Base-by-base conservation (phyloP, 2,888 invertebrate species). In the Xestia xanthographa region DNA sequence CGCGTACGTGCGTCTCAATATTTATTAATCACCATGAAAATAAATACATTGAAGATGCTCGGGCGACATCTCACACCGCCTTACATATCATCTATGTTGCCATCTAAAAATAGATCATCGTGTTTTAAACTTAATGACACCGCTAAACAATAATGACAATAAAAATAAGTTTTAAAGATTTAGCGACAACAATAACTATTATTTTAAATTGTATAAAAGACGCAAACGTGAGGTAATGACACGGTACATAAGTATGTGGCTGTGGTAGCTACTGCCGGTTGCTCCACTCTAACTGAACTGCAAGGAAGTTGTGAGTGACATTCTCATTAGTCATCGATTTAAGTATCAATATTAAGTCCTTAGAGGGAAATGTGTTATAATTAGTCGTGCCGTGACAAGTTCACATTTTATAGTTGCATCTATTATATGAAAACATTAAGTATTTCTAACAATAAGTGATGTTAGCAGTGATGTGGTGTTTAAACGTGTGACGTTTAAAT, bases 151-250 rank as follows among this genome's bases (percentile, higher is more conserved):
- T 93, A 93, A 88, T 77, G 91, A 92, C 90, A 94, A 91, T 94
- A 93, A 94, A 93, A 95, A 93, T 94, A 93, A 91, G 90, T 93
- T 94, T 94, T 92, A 91, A 92, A 91, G 89, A 91, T 93, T 94
- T 95, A 95, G 93, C 93, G 94, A 95, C 94, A 95, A 95, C 95
- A 95, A 94, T 94, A 94, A 94, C 92, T 94, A 92, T 92, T 93
- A 91, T 78, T 92, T 92, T 90, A 91, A 90, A 93, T 92, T 94
- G 92, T 94, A 93, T 90, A 94, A 95, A 94, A 93, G 93, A 94
- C 92, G 92, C 90, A 91, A 86, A 92, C 92, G 95, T 95, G 95
- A 96, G 95, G 95, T 95, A 95, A 95, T 93, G 93, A 94, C 93
- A 93, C 93, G 94, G 94, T 93, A 93, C 91, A 92, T 80, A 84